These are phyloP conservation scores for Microctonus aethiopoides DNA, from an alignment of 2,888 invertebrate species.

Conservation along the genomic window DNA sequence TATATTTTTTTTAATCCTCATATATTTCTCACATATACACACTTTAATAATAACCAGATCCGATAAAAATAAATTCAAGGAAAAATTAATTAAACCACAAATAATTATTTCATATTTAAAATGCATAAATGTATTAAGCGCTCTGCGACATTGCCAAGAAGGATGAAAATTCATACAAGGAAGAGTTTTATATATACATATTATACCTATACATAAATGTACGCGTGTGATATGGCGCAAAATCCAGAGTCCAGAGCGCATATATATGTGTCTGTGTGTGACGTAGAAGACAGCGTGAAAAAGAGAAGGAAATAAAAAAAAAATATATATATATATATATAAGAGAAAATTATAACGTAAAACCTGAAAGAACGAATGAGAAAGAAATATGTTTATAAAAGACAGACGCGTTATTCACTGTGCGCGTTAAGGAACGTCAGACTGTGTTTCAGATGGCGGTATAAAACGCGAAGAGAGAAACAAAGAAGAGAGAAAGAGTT, in stretches of 20 bases:
- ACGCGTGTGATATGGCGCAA: neutral
- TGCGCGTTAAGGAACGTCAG: neutral
- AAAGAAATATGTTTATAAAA: neutral
- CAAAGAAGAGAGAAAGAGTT: neutral
- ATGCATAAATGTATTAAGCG: neutral
- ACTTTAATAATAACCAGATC: neutral
- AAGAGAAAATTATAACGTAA: neutral
- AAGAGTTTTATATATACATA: neutral
- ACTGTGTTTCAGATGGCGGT: conserved; percentile 1
- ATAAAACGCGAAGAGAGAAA: conserved; percentile 1
- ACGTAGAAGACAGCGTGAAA: neutral
- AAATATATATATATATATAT: conserved; percentile 32
- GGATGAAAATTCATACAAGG: neutral
- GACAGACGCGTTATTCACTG: conserved; percentile 12
- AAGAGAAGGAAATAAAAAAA: neutral
- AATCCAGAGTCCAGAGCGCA: conserved; percentile 22
- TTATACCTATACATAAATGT: neutral
- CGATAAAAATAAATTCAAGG: neutral
- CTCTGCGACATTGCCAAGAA: neutral
- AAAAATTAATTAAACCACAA: neutral
- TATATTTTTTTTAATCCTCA: neutral
- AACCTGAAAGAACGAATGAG: conserved; percentile 3
- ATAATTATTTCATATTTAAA: neutral
- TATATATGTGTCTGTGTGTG: neutral
- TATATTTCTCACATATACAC: neutral